Percentiles rank a stretch among this genome's conserved stretches.
Conservation (phyloP, 2,797 vertebrate genomes). For the Peromyscus eremicus region DNA sequence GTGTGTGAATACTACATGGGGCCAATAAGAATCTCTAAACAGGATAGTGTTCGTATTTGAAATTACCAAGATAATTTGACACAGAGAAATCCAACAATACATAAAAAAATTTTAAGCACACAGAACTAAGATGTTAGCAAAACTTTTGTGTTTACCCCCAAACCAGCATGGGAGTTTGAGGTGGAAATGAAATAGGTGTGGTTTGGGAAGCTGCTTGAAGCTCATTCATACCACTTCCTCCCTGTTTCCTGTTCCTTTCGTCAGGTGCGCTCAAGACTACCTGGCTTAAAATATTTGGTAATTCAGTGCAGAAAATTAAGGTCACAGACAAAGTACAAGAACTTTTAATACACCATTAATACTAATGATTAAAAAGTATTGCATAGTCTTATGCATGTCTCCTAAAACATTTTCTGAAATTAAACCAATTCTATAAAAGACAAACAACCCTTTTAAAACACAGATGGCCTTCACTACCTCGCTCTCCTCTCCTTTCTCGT, state of each 20-base stretch:
- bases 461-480: slow-evolving; percentile 93
- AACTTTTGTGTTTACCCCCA: slow-evolving; percentile 81
- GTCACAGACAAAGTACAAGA: slow-evolving; percentile 89
- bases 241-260: slow-evolving; percentile 80
- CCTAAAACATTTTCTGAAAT: slow-evolving; percentile 89
- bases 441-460: slow-evolving; percentile 86
- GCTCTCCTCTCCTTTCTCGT: slow-evolving; percentile 97
- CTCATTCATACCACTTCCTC: slow-evolving; percentile 68
- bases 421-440: slow-evolving; percentile 87
- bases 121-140: slow-evolving; percentile 66
- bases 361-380: slow-evolving; percentile 92
- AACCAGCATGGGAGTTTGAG: slow-evolving; percentile 72
- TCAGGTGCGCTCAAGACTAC: slow-evolving; percentile 86
- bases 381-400: slow-evolving; percentile 91
- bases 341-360: slow-evolving; percentile 90
- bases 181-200: slow-evolving; percentile 68
- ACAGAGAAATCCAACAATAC: slow-evolving; percentile 48
- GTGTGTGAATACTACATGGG: slow-evolving; percentile 56
- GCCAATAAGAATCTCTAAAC: slow-evolving; percentile 54
- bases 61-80: slow-evolving; percentile 63
- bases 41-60: slow-evolving; percentile 46
- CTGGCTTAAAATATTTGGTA: slow-evolving; percentile 89
- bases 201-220: slow-evolving; percentile 74
- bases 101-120: slow-evolving; percentile 46
- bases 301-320: slow-evolving; percentile 91